phyloP scores from a whole-genome alignment of 2,113 vertebrate species.

The Physeter macrocephalus region DNA sequence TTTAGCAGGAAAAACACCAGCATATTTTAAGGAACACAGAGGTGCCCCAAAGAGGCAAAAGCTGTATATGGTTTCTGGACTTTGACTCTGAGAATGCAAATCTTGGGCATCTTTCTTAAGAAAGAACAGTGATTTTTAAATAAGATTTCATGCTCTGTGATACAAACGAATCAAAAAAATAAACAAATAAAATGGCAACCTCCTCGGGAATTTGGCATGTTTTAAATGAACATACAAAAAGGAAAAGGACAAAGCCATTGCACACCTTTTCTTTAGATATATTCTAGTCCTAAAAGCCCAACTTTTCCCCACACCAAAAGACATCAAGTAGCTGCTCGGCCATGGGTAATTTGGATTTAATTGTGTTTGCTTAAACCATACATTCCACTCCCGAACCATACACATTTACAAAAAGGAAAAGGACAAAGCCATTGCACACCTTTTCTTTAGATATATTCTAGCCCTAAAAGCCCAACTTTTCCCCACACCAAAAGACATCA shows the following conservation, averaged over 20 bases:
- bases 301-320: background rate
- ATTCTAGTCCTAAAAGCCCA: background rate
- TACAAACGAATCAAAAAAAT: conserved; percentile 30
- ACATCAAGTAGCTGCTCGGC: conserved; percentile 39
- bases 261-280: background rate
- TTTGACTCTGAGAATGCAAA: background rate
- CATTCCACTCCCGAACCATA: conserved; percentile 55
- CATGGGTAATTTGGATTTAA: conserved; percentile 65
- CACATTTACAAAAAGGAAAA: background rate
- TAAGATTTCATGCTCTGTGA: conserved; percentile 38
- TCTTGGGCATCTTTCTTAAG: background rate
- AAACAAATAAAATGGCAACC: conserved; percentile 12
- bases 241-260: background rate
- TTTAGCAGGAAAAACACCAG: background rate
- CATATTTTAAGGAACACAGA: background rate
- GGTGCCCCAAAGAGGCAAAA: background rate
- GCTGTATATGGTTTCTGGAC: background rate
- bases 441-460: background rate
- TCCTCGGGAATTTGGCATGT: background rate
- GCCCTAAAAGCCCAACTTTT: background rate
- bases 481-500: conserved; percentile 7
- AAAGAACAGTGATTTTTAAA: conserved; percentile 11
- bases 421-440: background rate
- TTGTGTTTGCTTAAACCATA: conserved; percentile 60
- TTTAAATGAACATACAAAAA: conserved; percentile 2